A percentile compares a stretch with the other conserved stretches of the same genome.
Conservation (phyloP, 2,113 vertebrate species). For the Tiliqua scincoides region DNA sequence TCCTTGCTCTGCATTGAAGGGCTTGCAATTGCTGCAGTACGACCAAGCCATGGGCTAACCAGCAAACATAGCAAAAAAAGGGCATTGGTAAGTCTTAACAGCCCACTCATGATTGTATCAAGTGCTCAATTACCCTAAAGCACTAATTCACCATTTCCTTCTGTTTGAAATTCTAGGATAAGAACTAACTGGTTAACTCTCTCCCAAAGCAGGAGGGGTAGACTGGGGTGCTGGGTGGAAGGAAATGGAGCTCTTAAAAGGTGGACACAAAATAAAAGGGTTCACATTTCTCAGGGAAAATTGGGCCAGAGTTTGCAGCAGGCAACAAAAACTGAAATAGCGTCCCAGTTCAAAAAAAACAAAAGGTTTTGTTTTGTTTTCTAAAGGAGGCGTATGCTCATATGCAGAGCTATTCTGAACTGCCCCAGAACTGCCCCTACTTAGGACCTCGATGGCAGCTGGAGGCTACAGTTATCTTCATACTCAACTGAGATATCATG, state of each 20-base stretch:
- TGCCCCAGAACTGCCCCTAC: not conserved
- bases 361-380: not conserved
- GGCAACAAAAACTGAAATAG: not conserved
- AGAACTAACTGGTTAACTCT: not conserved
- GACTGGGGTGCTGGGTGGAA: conserved; percentile 7
- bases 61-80: not conserved
- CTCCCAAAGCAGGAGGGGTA: conserved; percentile 41
- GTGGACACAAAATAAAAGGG: conserved; percentile 55
- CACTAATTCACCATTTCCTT: fast-evolving
- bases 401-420: not conserved
- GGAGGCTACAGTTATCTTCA: not conserved
- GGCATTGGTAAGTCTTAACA: not conserved
- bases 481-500: too few relatives aligned
- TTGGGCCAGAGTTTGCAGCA: not conserved
- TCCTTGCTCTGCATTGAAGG: conserved; percentile 3
- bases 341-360: not conserved
- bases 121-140: conserved; percentile 7
- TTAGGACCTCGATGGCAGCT: not conserved
- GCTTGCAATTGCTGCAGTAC: not conserved
- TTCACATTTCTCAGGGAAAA: not conserved
- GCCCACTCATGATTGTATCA: conserved; percentile 51
- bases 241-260: not conserved
- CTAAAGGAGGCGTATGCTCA: not conserved
- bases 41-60: not conserved
- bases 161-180: conserved; percentile 35